A percentile compares a stretch with the other conserved stretches of the same genome.
These are phyloP conservation scores for Subacronicta megacephala DNA, from an alignment of 2,888 invertebrate genomes.

Conservation along the genomic window DNA sequence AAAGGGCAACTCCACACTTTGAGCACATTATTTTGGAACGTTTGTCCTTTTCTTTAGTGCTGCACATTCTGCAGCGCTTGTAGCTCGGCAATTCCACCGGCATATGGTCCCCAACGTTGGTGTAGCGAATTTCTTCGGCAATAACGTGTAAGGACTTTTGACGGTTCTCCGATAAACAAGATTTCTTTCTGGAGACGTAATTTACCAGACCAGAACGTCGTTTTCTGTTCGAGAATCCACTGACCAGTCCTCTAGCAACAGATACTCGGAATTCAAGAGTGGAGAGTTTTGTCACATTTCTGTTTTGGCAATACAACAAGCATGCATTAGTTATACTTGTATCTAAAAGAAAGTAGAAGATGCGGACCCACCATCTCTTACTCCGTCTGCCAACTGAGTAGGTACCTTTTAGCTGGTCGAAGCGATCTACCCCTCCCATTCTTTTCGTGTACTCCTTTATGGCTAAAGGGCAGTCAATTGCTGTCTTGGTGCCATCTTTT, in stretches of 20 bases:
- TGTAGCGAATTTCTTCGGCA: constrained; percentile 31
- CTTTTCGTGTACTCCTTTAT: no score
- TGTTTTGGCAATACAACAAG: constrained; percentile 35
- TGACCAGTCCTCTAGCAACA: constrained; percentile 48
- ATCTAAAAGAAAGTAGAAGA: constrained; percentile 55
- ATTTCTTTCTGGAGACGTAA: constrained; percentile 32
- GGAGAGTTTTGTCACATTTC: constrained; percentile 34
- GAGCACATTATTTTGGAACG: constrained; percentile 15
- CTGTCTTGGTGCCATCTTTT: no score
- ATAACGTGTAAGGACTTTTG: constrained; percentile 36
- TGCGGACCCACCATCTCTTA: constrained; percentile 50
- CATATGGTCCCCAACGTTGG: constrained; percentile 29
- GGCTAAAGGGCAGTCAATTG: no score
- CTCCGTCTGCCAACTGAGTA: constrained; percentile 50
- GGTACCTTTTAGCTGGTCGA: constrained; percentile 39
- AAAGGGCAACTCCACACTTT: constrained; percentile 19
- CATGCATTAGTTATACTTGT: constrained; percentile 52
- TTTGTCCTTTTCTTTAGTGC: constrained; percentile 42
- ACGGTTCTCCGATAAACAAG: constrained; percentile 16
- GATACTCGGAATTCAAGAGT: constrained; percentile 51
- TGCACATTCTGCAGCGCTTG: constrained; percentile 47
- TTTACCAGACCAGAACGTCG: constrained; percentile 29
- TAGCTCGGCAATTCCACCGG: constrained; percentile 4
- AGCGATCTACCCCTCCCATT: constrained; percentile 47
- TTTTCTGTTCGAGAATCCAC: constrained; percentile 46